Conservation (phyloP, 2,888 invertebrate genomes). For the Blastobasis lacticolella region DNA sequence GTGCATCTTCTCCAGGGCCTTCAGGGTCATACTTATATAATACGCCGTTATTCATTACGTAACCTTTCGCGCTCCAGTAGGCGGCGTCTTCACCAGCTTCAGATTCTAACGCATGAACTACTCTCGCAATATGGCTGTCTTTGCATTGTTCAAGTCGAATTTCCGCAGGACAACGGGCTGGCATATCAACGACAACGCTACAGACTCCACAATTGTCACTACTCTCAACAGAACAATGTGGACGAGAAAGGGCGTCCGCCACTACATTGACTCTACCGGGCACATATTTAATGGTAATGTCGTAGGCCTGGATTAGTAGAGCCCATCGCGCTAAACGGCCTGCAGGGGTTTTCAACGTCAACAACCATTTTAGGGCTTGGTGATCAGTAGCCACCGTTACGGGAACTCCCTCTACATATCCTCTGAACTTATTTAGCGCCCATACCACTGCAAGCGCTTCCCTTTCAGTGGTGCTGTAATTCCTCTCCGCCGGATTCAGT, state of each 20-base stretch:
- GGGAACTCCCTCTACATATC: constrained; percentile 30
- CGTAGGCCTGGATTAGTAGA: not conserved
- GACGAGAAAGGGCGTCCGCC: constrained; percentile 10
- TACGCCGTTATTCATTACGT: constrained; percentile 8
- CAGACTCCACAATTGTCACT: not conserved
- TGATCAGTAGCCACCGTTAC: constrained; percentile 39
- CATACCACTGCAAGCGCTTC: constrained; percentile 23
- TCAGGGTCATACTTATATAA: constrained; percentile 6
- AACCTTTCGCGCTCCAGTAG: constrained; percentile 11
- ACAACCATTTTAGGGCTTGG: constrained; percentile 44
- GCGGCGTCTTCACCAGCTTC: not conserved
- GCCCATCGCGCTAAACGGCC: not conserved
- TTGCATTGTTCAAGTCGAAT: not conserved
- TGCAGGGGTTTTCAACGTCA: constrained; percentile 35
- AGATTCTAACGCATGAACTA: not conserved
- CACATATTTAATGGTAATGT: constrained; percentile 5
- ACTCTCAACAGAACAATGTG: constrained; percentile 1
- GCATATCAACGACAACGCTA: not conserved
- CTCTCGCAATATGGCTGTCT: not conserved
- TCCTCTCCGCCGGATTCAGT: constrained; percentile 21
- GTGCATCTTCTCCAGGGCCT: constrained; percentile 10
- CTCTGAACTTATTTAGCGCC: constrained; percentile 2
- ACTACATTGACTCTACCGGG: constrained; percentile 7
- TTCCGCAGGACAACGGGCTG: not conserved
- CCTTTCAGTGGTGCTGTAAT: constrained; percentile 39